These are phyloP conservation scores for Drosophila suboccidentalis DNA, from an alignment of 2,888 invertebrate genomes.

Conservation along the genomic window DNA sequence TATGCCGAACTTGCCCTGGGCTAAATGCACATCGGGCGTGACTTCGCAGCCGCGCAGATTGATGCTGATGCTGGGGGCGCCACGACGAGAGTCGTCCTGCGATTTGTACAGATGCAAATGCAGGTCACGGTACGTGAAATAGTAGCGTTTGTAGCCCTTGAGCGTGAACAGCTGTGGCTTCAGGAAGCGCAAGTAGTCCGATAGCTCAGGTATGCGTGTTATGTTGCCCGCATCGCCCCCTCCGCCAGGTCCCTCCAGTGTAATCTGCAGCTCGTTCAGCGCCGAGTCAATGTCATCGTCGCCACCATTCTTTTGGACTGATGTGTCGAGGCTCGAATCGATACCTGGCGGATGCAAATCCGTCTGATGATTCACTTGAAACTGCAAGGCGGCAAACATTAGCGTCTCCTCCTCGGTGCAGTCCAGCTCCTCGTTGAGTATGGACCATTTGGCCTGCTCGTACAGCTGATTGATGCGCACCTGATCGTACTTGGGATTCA, in stretches of 20 bases:
- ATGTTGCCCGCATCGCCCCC: slow-evolving; percentile 91
- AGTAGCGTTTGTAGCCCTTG: slow-evolving; percentile 97
- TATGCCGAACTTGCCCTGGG: slow-evolving; percentile 96
- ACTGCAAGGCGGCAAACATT: slow-evolving; percentile 97
- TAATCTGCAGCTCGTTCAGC: slow-evolving; percentile 95
- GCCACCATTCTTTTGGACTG: slow-evolving; percentile 86
- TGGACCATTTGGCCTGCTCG: slow-evolving; percentile 99
- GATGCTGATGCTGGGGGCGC: slow-evolving; percentile 90
- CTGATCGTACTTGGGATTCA: slow-evolving; percentile 97
- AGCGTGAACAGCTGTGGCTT: slow-evolving; percentile 98
- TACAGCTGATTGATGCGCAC: slow-evolving; percentile 99
- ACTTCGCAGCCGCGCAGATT: slow-evolving; percentile 98
- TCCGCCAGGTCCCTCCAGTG: slow-evolving; percentile 92
- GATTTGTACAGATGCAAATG: slow-evolving; percentile 94
- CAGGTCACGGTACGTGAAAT: slow-evolving; percentile 98
- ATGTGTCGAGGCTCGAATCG: slow-evolving; percentile 70
- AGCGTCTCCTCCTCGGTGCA: slow-evolving; percentile 99
- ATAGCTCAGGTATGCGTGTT: slow-evolving; percentile 97
- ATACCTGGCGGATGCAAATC: slow-evolving; percentile 77
- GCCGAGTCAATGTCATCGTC: slow-evolving; percentile 99
- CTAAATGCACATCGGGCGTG: slow-evolving; percentile 97
- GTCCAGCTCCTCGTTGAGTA: slow-evolving; percentile 98
- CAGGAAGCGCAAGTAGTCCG: slow-evolving; percentile 96
- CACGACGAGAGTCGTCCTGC: slow-evolving; percentile 90
- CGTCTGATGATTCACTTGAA: slow-evolving; percentile 94